Conservation (phyloP, 2,113 vertebrate genomes). For the Xiphorhynchus elegans region DNA sequence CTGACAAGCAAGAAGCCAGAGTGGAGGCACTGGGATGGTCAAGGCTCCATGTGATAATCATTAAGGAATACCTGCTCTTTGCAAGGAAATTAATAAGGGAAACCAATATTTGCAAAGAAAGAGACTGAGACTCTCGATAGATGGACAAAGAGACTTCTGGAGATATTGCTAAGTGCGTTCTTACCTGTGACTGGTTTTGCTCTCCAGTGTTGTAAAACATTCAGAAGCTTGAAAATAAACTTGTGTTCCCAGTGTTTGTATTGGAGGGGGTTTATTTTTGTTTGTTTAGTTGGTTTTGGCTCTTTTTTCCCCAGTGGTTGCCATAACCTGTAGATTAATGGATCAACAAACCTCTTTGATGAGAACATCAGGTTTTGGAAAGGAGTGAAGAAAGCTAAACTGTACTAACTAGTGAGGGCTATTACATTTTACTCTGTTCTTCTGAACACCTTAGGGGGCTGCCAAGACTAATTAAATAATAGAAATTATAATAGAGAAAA, state of each 20-base stretch:
- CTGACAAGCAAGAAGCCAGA: not conserved
- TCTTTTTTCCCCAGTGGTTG: not conserved
- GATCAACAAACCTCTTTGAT: not conserved
- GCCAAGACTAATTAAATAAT: not conserved
- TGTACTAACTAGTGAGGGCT: not conserved
- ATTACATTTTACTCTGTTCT: not conserved
- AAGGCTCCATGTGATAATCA: not conserved
- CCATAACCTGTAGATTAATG: not conserved
- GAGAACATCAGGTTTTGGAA: not conserved
- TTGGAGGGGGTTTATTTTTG: not conserved
- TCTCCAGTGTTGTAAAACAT: not conserved
- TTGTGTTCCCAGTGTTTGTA: not conserved
- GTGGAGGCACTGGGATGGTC: not conserved
- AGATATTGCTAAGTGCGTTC: not conserved
- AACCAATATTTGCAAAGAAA: not conserved
- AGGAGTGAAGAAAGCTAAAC: not conserved
- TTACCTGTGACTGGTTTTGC: not conserved
- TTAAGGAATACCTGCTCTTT: not conserved
- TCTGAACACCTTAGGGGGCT: not conserved
- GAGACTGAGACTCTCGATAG: not conserved
- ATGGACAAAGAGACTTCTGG: too few species aligned
- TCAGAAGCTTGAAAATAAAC: conserved; percentile 10
- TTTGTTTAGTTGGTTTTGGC: not conserved
- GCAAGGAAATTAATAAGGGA: not conserved
- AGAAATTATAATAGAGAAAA: not conserved